Evolutionary conservation across 2,113 vertebrate species (phyloP), one percentile per base, ranked within the genome.

Genomic region (Rhinoptilus africanus): DNA sequence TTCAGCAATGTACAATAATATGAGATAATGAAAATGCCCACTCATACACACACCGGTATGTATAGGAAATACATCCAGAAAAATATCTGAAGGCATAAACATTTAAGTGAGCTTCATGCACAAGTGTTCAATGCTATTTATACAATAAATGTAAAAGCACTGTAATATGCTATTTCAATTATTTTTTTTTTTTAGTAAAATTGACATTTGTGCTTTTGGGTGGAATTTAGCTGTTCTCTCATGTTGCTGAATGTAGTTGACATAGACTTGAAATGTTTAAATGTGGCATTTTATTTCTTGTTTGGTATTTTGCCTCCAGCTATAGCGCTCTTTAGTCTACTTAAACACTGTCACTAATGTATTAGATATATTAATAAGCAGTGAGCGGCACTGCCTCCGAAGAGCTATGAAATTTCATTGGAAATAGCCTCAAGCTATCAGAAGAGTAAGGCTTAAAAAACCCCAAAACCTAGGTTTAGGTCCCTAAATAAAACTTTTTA

Each of bases 231-330:
- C 63, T 69, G 35, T 43, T 79, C n/a, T 57, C 22, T 76, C 47
- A 4, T 11, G 20, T n/a, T 71, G 57, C 50, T 79, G 73, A 90
- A 34, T 13, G 48, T 2, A 80, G 77, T 1, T 89, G 79, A 79
- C 83, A 88, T 19, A 26, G 68, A 71, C 53, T 64, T 78, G 43
- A 78, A 76, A 37, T n/a, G 34, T 81, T 86, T 63, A 66, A 91
- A 69, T 51, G 56, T 81, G 73, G 60, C 73, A 48, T 78, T 90
- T 81, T 85, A 53, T 81, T 93, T 78, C 90, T 89, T 68, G 47
- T 81, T 76, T 35, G 26, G 69, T 64, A 57, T 87, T 92, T 79
- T 85, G 83, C 90, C 79, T 91, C 53, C 73, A 95, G 93, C 79
- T 78, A 22, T 22, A 74, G 73, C 50, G 92, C 69, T 71, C 75